Conservation (phyloP, 2,113 vertebrate genomes). For the Pitta sordida region DNA sequence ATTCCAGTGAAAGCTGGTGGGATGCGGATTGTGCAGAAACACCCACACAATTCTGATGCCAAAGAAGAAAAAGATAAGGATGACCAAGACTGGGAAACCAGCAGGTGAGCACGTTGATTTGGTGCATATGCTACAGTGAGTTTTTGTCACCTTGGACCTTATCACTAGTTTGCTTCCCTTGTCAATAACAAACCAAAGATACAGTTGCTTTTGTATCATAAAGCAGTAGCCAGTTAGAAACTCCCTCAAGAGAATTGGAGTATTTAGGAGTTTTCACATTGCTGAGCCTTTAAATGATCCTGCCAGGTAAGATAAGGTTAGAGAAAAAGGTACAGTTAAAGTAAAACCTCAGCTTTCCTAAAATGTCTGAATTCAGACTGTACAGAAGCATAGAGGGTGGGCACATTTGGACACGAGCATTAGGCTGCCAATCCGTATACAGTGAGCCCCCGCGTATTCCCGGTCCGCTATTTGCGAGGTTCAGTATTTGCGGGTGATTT, state of each 20-base stretch:
- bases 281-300: neutral
- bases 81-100: constrained; percentile 88
- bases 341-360: neutral
- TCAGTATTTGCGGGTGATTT: too few relatives aligned
- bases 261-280: neutral
- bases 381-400: neutral
- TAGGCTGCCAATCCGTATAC: neutral
- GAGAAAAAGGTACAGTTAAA: neutral
- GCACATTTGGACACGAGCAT: neutral
- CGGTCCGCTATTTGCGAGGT: too few relatives aligned
- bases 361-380: neutral
- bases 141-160: neutral
- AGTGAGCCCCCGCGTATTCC: too few relatives aligned
- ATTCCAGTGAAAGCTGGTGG: constrained; percentile 92
- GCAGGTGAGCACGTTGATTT: constrained; percentile 75
- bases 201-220: neutral
- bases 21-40: constrained; percentile 98
- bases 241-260: neutral
- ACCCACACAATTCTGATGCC: constrained; percentile 77
- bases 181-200: neutral
- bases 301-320: neutral
- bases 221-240: neutral
- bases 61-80: constrained; percentile 86
- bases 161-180: neutral
- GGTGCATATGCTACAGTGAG: neutral